Percentiles rank a stretch among this genome's conserved stretches.
Conservation (phyloP, 2,888 invertebrate species). For the Bellardia bayeri region DNA sequence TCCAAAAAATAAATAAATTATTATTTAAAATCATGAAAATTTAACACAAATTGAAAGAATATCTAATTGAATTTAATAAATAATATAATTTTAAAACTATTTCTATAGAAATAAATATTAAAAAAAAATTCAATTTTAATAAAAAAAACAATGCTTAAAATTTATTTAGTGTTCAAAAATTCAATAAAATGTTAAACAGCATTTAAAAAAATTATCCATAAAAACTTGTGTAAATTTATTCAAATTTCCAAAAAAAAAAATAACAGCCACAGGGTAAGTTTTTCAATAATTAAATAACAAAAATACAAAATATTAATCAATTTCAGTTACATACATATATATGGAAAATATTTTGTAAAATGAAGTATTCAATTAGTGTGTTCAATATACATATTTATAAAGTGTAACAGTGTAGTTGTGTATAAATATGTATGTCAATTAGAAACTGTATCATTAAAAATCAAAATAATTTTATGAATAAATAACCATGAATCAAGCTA, state of each 20-base stretch:
- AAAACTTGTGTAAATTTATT: background rate
- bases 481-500: too few species aligned
- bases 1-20: background rate
- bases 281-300: too few species aligned
- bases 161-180: background rate
- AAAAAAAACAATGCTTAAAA: background rate
- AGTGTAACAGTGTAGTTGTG: too few species aligned
- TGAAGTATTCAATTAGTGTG: too few species aligned
- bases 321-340: too few species aligned
- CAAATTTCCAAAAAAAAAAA: background rate
- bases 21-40: background rate
- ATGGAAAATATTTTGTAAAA: too few species aligned
- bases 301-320: too few species aligned
- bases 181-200: background rate
- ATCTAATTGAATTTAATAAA: constrained; percentile 23
- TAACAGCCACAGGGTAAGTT: background rate
- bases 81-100: background rate
- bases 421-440: too few species aligned
- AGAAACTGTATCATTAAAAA: too few species aligned
- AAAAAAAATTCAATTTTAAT: background rate
- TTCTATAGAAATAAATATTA: background rate
- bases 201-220: background rate
- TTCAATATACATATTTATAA: too few species aligned
- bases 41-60: constrained; percentile 2
- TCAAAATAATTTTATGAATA: too few species aligned